phyloP scores from a whole-genome alignment of 64 coral and sea anemone species.

The Actinia equina region DNA sequence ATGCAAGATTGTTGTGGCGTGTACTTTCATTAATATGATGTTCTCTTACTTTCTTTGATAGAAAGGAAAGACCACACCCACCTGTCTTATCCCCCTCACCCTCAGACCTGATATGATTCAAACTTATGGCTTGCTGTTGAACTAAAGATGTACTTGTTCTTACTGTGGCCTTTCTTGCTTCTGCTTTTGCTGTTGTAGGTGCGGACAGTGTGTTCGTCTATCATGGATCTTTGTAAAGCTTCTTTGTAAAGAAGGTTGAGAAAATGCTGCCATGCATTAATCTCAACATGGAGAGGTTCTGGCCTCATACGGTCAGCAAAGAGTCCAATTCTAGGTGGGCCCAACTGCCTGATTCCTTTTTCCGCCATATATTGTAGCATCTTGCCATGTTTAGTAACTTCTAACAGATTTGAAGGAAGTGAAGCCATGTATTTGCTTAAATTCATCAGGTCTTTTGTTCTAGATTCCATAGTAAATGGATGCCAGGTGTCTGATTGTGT shows the following conservation, averaged over 20 bases:
- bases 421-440: not conserved
- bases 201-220: not conserved
- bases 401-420: not conserved
- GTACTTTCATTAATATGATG: conserved; percentile 46
- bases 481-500: not conserved
- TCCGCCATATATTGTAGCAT: conserved; percentile 40
- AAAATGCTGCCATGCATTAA: conserved; percentile 54
- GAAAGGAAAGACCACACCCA: too few species aligned
- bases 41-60: conserved; percentile 22
- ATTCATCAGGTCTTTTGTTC: not conserved
- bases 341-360: conserved; percentile 44
- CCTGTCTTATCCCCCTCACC: too few species aligned
- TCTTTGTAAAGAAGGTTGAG: not conserved
- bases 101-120: too few species aligned
- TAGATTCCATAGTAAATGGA: not conserved
- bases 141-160: not conserved
- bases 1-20: conserved; percentile 15
- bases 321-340: conserved; percentile 11
- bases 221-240: not conserved
- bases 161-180: not conserved
- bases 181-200: too few species aligned
- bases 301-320: conserved; percentile 45
- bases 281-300: conserved; percentile 44
- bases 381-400: conserved; percentile 28
- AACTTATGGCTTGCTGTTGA: conserved; percentile 6